Base-by-base conservation (phyloP, 2,113 vertebrate species). In the Clarias magur region DNA sequence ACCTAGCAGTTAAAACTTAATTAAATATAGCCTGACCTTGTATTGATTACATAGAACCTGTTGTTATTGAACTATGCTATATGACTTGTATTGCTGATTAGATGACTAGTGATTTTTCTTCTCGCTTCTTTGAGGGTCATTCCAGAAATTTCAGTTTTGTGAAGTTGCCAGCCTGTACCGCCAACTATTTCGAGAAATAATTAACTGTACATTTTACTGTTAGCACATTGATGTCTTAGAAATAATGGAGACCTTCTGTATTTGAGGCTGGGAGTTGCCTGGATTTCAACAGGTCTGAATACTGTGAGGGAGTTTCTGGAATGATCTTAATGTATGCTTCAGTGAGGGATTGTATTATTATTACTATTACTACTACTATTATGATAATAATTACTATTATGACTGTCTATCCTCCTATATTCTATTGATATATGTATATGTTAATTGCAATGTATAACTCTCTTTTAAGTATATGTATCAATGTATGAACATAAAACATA, bases 361-460 rank as follows among this genome's bases (percentile, higher is more conserved):
- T 42, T 85, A 85, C 13, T 85, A 85, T 54, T 90, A 87, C 53
- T 89, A 88, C 79, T 86, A 91, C 80, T 63, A 91, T 85, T 63
- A 89, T 88, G 86, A 94, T 94, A 91, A 95, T 95, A 91, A 95
- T 95, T 93, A 94, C 93, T 93, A 94, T 94, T 94, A 91, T 89
- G 91, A 93, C 93, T 91, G 94, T 94, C 92, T 92, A 94, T 94
- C 93, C 93, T 94, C 92, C 91, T 94, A 94, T 95, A 95, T 94
- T 93, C 94, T 95, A 96, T 95, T 94, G 94, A 95, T 95, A 95
- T 94, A 95, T 72, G 89, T 95, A 94, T 95, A 95, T 93, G 93
- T 95, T 95, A 94, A 95, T 93, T 95, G 94, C 94, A 84, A 95
- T 95, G 94, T 95, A 95, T 95, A 95, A 94, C 94, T 94, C 90